These are phyloP conservation scores for Trachemys scripta DNA, from an alignment of 2,113 vertebrate species.

Conservation along the genomic window DNA sequence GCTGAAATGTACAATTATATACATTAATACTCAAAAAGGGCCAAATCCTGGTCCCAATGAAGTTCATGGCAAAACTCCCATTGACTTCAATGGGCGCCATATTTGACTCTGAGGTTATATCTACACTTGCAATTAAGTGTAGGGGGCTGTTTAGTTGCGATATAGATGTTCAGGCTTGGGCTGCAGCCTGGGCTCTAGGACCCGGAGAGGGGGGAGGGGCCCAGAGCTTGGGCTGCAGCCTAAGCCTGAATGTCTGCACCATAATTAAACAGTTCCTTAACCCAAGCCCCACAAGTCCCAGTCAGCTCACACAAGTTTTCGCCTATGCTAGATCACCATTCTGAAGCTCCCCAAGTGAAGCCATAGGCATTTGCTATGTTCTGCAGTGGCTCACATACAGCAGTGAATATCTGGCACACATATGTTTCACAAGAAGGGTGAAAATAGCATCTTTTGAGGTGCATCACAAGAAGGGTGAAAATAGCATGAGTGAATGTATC, in stretches of 20 bases:
- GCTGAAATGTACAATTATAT: neutral
- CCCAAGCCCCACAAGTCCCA: too few relatives aligned
- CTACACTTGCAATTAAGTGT: neutral
- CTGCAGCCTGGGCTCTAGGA: neutral
- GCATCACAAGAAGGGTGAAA: neutral
- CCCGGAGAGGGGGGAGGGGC: neutral
- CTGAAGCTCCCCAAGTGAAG: conserved; percentile 7
- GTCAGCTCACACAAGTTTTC: neutral
- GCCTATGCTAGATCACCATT: neutral
- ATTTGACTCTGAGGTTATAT: neutral
- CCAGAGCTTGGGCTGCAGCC: neutral
- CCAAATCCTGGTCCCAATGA: neutral
- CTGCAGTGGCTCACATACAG: neutral
- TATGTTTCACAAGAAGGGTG: conserved; percentile 8
- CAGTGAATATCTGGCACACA: conserved; percentile 43
- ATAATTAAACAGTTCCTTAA: neutral
- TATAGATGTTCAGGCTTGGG: neutral
- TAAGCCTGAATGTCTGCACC: neutral
- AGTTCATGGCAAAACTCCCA: neutral
- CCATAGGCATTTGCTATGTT: neutral
- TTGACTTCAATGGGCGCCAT: neutral
- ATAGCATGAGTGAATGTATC: neutral
- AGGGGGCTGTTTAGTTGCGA: neutral
- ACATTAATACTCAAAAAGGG: neutral
- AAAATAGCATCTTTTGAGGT: conserved; percentile 18